Evolutionary conservation across 2,113 vertebrate genomes (phyloP).

Genomic region (Caretta caretta): DNA sequence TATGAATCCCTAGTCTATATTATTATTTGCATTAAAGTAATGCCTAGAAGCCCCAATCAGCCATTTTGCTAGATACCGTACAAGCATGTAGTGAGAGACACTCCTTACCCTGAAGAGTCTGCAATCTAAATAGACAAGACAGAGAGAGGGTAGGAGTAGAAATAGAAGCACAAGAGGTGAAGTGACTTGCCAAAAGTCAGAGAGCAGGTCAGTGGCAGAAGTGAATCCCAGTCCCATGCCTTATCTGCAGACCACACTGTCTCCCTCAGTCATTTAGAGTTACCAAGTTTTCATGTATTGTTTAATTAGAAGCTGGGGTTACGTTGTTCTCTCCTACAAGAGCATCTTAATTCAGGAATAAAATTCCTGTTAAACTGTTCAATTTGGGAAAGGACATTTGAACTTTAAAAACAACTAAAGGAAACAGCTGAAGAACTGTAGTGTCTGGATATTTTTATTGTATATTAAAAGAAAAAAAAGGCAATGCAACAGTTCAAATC

Average conservation of each 20-base stretch:
- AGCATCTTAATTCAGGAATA: slow-evolving; percentile 4
- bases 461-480: background rate
- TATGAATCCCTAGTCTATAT: background rate
- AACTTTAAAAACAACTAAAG: background rate
- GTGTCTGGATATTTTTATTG: background rate
- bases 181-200: background rate
- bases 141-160: background rate
- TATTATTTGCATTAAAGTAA: background rate
- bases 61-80: background rate
- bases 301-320: background rate
- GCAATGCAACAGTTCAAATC: background rate
- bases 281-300: background rate
- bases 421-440: background rate
- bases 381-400: background rate
- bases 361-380: background rate
- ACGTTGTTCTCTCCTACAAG: background rate
- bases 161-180: background rate
- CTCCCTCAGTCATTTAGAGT: background rate
- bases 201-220: background rate
- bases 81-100: background rate
- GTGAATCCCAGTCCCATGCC: background rate
- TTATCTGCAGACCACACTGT: background rate
- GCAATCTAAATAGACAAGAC: background rate
- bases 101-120: background rate
- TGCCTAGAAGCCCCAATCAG: background rate